Conservation (phyloP, 2,113 vertebrate genomes). For the Charadrius vociferus region DNA sequence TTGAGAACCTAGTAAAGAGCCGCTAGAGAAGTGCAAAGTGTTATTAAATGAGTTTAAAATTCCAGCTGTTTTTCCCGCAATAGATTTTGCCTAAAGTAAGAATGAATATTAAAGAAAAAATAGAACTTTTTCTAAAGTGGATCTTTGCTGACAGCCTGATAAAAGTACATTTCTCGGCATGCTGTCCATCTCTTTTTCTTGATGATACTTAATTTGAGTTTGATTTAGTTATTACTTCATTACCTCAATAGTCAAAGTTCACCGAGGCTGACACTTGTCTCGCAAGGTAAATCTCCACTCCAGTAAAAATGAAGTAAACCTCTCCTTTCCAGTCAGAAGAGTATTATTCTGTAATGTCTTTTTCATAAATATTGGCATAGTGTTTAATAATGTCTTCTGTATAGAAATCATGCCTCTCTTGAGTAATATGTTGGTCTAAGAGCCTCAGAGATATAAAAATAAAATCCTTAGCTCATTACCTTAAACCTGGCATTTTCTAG, state of each 20-base stretch:
- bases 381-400: background rate
- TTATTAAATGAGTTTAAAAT: conserved; percentile 39
- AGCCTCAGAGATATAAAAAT: background rate
- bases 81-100: conserved; percentile 24
- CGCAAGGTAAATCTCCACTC: background rate
- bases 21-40: background rate
- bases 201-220: background rate
- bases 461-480: conserved; percentile 22
- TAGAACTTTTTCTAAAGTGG: background rate
- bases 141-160: background rate
- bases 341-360: background rate
- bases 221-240: background rate
- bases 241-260: background rate
- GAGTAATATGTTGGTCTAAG: background rate
- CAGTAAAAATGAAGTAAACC: background rate
- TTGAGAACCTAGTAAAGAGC: background rate
- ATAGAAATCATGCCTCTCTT: background rate
- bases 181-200: background rate
- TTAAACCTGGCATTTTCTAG: conserved; percentile 36
- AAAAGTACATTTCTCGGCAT: background rate
- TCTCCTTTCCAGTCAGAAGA: background rate
- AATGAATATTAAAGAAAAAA: conserved; percentile 20
- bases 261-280: background rate
- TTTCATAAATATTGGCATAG: background rate
- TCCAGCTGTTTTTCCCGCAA: conserved; percentile 4